phyloP scores from a whole-genome alignment of 2,888 invertebrate genomes.

The Sarcophaga rosellei region DNA sequence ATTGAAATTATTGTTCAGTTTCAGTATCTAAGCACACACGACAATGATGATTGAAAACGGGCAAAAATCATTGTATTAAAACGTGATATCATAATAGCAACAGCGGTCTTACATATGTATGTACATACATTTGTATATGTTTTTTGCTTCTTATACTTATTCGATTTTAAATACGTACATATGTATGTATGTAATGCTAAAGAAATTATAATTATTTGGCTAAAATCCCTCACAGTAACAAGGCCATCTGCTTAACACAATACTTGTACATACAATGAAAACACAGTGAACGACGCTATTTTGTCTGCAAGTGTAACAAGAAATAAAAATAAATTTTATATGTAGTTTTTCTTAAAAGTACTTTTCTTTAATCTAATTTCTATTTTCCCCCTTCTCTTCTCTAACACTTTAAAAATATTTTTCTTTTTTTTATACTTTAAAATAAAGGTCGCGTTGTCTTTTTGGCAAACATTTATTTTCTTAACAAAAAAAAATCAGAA shows the following conservation, averaged over 20 bases:
- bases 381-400: not conserved
- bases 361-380: conserved; percentile 11
- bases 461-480: conserved; percentile 49
- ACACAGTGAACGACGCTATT: conserved; percentile 42
- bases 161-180: too few species aligned
- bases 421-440: conserved; percentile 23
- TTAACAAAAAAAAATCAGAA: not conserved
- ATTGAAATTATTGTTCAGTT: not conserved
- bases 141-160: too few species aligned
- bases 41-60: conserved; percentile 17
- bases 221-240: conserved; percentile 12
- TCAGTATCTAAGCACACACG: not conserved
- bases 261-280: not conserved
- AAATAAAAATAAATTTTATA: conserved; percentile 6
- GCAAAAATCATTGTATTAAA: conserved; percentile 60
- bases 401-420: too few species aligned
- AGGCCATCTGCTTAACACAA: conserved; percentile 43
- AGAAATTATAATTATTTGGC: not conserved
- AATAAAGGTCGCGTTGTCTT: conserved; percentile 57
- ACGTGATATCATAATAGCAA: conserved; percentile 62
- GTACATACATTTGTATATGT: too few species aligned
- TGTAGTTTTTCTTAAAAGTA: not conserved
- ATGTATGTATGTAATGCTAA: too few species aligned
- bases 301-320: conserved; percentile 55
- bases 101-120: not conserved